Percentiles rank a stretch among this genome's conserved stretches.
These are phyloP conservation scores for Lucifuga dentata DNA, from an alignment of 2,113 vertebrate genomes.

Conservation along the genomic window DNA sequence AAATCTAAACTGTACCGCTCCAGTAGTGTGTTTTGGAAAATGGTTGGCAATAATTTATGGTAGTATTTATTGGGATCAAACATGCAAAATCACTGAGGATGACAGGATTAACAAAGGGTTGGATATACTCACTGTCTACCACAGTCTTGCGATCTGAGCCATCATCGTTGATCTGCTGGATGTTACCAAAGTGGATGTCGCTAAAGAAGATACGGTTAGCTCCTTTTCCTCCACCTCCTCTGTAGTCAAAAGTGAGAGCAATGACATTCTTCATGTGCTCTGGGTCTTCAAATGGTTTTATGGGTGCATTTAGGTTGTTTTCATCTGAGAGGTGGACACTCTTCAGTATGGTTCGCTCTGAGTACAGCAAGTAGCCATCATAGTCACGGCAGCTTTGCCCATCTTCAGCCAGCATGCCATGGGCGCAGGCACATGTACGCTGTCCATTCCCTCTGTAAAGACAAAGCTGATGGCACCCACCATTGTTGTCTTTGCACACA, in stretches of 20 bases:
- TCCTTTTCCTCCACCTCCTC: constrained; percentile 86
- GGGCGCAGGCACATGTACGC: constrained; percentile 92
- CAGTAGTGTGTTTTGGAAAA: no score
- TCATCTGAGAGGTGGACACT: constrained; percentile 96
- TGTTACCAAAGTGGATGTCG: constrained; percentile 98
- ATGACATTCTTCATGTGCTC: constrained; percentile 99
- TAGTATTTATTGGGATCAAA: no score
- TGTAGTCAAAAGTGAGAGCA: constrained; percentile 93
- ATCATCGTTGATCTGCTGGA: constrained; percentile 95
- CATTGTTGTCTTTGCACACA: constrained; percentile 90
- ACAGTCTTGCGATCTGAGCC: constrained; percentile 92
- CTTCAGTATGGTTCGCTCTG: constrained; percentile 96
- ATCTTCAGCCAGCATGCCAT: constrained; percentile 92
- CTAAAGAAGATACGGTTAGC: constrained; percentile 97
- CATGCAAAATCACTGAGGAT: no score
- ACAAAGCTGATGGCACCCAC: constrained; percentile 94
- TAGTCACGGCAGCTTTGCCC: constrained; percentile 90
- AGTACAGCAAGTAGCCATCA: constrained; percentile 95
- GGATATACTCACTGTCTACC: constrained; percentile 91
- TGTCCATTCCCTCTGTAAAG: constrained; percentile 87
- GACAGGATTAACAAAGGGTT: background rate
- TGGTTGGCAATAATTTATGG: no score
- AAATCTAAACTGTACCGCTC: no score
- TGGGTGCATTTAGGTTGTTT: constrained; percentile 94
- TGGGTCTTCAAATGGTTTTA: constrained; percentile 94